Evolutionary conservation across 2,888 invertebrate genomes (phyloP).

Genomic region (Lithophane socia): DNA sequence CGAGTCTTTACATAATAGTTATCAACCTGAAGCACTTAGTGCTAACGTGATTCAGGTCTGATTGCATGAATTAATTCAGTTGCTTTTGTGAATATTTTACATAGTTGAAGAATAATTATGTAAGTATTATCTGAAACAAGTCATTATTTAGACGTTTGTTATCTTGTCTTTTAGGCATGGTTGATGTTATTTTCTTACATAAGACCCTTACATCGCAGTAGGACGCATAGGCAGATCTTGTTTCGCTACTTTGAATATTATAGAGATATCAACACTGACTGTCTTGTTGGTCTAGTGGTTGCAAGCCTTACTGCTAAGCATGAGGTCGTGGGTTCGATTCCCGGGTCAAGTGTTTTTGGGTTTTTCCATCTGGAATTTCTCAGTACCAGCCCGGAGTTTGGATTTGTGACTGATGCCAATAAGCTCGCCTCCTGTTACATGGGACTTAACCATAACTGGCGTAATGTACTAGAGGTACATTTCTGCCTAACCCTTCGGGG

Average conservation of each 20-base stretch:
- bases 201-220: neutral
- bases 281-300: too few species aligned
- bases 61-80: slow-evolving; percentile 13
- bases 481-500: too few species aligned
- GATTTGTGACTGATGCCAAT: too few species aligned
- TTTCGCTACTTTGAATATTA: neutral
- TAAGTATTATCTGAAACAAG: neutral
- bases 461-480: too few species aligned
- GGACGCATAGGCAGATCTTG: neutral
- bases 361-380: too few species aligned
- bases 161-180: neutral
- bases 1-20: neutral
- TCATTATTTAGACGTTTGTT: neutral
- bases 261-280: neutral
- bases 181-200: neutral
- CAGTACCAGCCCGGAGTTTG: too few species aligned
- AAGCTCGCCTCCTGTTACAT: too few species aligned
- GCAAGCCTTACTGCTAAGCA: too few species aligned
- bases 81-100: neutral
- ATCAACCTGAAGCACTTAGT: slow-evolving; percentile 3
- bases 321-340: too few species aligned
- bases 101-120: neutral
- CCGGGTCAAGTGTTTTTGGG: too few species aligned
- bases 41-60: slow-evolving; percentile 16
- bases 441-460: too few species aligned